Percentiles rank a stretch among this genome's conserved stretches.
These are phyloP conservation scores for Priocnemis perturbator DNA, from an alignment of 2,888 invertebrate genomes.

Conservation along the genomic window DNA sequence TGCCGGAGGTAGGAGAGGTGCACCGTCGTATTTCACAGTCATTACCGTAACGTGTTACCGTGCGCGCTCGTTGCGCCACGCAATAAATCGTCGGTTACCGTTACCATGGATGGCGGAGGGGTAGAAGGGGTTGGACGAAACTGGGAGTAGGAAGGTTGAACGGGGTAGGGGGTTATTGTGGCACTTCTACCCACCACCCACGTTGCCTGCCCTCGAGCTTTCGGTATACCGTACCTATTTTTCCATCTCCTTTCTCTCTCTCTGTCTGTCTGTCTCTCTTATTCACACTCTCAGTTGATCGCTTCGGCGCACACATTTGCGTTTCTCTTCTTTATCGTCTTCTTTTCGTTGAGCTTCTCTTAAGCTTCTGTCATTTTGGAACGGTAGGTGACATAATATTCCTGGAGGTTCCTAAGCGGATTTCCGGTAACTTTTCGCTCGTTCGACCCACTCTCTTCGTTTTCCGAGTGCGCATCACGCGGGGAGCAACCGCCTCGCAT, in stretches of 20 bases:
- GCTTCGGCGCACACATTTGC: constrained; percentile 3
- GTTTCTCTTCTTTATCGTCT: constrained; percentile 15
- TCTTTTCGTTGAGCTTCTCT: not conserved
- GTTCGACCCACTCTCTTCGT: too few species aligned
- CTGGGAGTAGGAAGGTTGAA: constrained; percentile 23
- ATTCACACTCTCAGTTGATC: not conserved
- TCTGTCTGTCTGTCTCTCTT: constrained; percentile 2
- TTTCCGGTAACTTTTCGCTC: too few species aligned
- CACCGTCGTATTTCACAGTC: constrained; percentile 71
- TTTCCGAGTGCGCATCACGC: too few species aligned
- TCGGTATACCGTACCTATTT: constrained; percentile 44
- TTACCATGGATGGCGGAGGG: constrained; percentile 54
- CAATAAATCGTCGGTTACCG: constrained; percentile 70
- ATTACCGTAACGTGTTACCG: constrained; percentile 70
- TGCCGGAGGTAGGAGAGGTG: constrained; percentile 43
- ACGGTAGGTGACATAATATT: too few species aligned
- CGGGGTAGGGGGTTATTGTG: constrained; percentile 58
- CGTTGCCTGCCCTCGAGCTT: constrained; percentile 31
- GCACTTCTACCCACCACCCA: constrained; percentile 45
- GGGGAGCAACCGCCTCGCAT: too few species aligned
- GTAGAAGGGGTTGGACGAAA: constrained; percentile 28
- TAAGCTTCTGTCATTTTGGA: too few species aligned
- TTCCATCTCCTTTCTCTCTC: constrained; percentile 15
- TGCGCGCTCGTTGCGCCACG: constrained; percentile 63
- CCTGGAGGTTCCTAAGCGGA: too few species aligned